Evolutionary conservation across 2,113 vertebrate species (phyloP).

Genomic region (Naja naja): DNA sequence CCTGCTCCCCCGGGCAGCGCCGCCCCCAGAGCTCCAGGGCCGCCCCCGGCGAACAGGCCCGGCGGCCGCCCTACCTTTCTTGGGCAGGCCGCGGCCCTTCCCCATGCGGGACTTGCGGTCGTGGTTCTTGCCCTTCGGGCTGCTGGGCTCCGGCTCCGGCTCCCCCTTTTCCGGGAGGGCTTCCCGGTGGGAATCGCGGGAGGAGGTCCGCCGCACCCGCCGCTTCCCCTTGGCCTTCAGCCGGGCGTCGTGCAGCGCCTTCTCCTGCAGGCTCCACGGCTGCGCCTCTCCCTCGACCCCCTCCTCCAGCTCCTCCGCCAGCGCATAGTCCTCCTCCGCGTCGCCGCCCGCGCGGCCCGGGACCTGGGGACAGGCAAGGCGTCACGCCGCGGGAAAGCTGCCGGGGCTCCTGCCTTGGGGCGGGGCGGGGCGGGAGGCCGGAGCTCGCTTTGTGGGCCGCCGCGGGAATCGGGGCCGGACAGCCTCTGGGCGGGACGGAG

Average conservation of each 20-base stretch:
- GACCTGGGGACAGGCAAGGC: conserved; percentile 17
- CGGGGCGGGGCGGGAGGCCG: no score
- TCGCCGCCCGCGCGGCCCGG: conserved; percentile 21
- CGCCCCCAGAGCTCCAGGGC: neutral
- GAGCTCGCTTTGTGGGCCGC: no score
- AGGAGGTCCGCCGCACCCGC: conserved; percentile 76
- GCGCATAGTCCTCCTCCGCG: neutral
- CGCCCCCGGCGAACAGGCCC: no score
- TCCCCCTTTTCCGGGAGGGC: conserved; percentile 71
- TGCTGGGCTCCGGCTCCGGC: conserved; percentile 63
- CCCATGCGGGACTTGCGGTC: conserved; percentile 82
- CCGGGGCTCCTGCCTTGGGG: no score
- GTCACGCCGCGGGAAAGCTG: neutral
- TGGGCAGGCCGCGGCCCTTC: conserved; percentile 84
- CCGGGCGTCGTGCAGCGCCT: conserved; percentile 79
- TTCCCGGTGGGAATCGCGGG: conserved; percentile 80
- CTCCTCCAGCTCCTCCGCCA: conserved; percentile 60
- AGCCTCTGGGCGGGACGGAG: neutral
- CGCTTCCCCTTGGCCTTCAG: conserved; percentile 84
- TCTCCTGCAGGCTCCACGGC: conserved; percentile 83
- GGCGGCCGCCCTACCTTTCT: conserved; percentile 73
- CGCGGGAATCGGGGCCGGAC: no score
- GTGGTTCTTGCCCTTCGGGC: conserved; percentile 72
- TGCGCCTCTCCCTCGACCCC: conserved; percentile 63
- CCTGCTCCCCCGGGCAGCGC: neutral